Evolutionary conservation across 30 jellyfish, hydroid and myxozoan species (phyloP).

Genomic region (Aurelia aurita): DNA sequence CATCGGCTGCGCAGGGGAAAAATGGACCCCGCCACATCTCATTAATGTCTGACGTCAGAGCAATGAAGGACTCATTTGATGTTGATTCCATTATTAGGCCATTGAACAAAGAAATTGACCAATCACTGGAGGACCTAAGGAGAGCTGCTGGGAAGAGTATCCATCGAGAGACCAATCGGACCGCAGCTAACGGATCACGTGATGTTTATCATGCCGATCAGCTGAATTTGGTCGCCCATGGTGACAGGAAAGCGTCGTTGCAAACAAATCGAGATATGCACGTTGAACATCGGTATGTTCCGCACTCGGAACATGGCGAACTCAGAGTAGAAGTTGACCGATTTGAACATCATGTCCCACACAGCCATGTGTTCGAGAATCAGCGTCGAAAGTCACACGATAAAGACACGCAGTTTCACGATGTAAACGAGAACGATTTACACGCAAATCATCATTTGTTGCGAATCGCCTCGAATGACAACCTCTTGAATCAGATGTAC

Average conservation of each 20-base stretch:
- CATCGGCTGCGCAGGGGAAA: not conserved
- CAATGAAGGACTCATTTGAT: constrained; percentile 63
- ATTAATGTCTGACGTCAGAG: constrained; percentile 53
- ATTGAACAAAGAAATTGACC: constrained; percentile 56
- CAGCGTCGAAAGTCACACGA: not conserved
- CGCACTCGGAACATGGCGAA: constrained; percentile 3
- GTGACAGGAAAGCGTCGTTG: not conserved
- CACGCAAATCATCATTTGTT: not conserved
- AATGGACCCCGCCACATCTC: constrained; percentile 39
- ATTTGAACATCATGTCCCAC: not conserved
- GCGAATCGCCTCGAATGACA: constrained; percentile 44
- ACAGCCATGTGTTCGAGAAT: not conserved
- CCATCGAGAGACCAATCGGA: not conserved
- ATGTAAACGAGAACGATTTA: not conserved
- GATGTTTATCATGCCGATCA: not conserved
- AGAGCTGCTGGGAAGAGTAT: constrained; percentile 32
- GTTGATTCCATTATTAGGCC: constrained; percentile 65
- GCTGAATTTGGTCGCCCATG: not conserved
- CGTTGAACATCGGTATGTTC: no score
- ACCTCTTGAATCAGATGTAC: not conserved
- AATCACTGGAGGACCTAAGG: constrained; percentile 49
- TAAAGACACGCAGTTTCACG: constrained; percentile 2
- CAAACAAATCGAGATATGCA: not conserved
- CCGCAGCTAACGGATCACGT: not conserved
- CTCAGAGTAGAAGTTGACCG: constrained; percentile 40